Conservation (phyloP, 2,888 invertebrate genomes). For the Chrysolina oricalcia region DNA sequence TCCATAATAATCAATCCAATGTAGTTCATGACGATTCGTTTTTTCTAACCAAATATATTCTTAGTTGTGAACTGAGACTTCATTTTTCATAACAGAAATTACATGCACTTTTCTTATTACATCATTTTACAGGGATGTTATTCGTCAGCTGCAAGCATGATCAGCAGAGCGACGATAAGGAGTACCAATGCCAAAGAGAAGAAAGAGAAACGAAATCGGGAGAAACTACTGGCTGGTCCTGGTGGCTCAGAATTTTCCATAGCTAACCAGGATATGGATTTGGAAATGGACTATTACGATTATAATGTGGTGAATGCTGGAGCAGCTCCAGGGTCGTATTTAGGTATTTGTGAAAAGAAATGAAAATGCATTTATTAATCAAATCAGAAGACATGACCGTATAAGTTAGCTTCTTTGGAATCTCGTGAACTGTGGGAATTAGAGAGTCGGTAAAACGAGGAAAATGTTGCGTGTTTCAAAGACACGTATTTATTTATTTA, state of each 20-base stretch:
- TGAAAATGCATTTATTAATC: not conserved
- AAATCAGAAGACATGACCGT: too few species aligned
- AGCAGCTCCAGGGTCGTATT: slow-evolving; percentile 88
- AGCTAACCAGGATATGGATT: slow-evolving; percentile 81
- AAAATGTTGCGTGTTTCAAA: too few species aligned
- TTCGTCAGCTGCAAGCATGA: slow-evolving; percentile 80
- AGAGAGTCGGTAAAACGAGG: too few species aligned
- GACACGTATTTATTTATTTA: too few species aligned
- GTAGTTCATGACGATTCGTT: too few species aligned
- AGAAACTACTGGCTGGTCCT: slow-evolving; percentile 78
- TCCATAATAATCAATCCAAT: too few species aligned
- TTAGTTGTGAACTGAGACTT: not conserved
- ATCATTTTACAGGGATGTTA: slow-evolving; percentile 78
- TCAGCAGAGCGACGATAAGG: slow-evolving; percentile 79
- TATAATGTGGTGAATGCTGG: slow-evolving; percentile 90
- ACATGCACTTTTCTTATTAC: too few species aligned
- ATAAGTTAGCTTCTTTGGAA: not conserved
- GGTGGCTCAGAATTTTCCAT: slow-evolving; percentile 85
- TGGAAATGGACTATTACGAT: slow-evolving; percentile 91
- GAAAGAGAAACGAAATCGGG: slow-evolving; percentile 86
- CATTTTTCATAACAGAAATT: not conserved
- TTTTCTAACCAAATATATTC: too few species aligned
- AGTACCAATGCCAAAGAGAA: slow-evolving; percentile 81
- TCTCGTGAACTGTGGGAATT: too few species aligned
- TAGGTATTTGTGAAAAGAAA: slow-evolving; percentile 65